These are phyloP conservation scores for Leucoraja ocellata DNA, from an alignment of 2,797 vertebrate genomes.

Conservation along the genomic window DNA sequence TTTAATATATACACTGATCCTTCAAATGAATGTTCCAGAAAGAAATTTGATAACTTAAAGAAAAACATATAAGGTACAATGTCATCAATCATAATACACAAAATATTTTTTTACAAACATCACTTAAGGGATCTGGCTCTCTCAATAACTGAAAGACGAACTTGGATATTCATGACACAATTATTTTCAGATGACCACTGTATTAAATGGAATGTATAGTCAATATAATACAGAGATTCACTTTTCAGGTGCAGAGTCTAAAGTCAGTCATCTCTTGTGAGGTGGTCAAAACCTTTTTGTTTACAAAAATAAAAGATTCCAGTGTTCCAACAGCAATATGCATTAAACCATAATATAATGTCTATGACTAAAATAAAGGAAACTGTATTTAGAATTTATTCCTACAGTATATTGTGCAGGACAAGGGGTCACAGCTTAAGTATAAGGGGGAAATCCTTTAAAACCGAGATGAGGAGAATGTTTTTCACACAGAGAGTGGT, in stretches of 20 bases:
- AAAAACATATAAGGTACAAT: not conserved
- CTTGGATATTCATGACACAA: not conserved
- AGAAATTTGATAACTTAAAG: not conserved
- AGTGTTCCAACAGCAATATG: not conserved
- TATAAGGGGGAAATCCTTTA: too few species aligned
- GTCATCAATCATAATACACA: not conserved
- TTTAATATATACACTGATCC: not conserved
- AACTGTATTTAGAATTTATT: slow-evolving; percentile 13
- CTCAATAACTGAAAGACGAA: not conserved
- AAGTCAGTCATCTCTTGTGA: not conserved
- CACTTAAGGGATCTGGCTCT: not conserved
- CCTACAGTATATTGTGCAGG: not conserved
- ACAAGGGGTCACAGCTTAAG: too few species aligned
- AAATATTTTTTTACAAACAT: not conserved
- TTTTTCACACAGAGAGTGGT: too few species aligned
- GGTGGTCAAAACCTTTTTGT: not conserved
- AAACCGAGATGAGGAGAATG: too few species aligned
- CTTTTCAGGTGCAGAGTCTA: not conserved
- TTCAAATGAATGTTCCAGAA: not conserved
- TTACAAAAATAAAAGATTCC: not conserved
- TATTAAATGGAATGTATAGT: not conserved
- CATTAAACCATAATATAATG: not conserved
- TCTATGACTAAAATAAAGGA: not conserved
- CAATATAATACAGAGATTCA: not conserved
- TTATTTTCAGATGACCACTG: not conserved